phyloP scores from a whole-genome alignment of 1,140 invertebrate species.

The Meloidogyne hapla region DNA sequence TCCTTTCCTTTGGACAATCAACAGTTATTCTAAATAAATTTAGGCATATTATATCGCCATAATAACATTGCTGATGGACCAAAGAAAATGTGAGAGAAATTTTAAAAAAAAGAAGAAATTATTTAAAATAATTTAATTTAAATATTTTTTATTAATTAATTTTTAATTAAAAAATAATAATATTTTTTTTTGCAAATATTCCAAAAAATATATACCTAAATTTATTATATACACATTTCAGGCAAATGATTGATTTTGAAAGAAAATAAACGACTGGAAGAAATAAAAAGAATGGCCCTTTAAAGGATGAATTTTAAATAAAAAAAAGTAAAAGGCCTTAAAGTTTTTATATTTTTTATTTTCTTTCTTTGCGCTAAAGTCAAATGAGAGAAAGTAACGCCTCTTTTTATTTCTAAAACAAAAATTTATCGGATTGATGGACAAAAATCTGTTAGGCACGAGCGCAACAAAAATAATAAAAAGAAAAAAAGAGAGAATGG shows the following conservation, averaged over 20 bases:
- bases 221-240: too few species aligned
- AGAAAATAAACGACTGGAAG: background rate
- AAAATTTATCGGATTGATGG: too few species aligned
- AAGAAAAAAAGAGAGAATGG: too few species aligned
- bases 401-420: too few species aligned
- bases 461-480: too few species aligned
- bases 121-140: background rate
- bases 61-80: background rate
- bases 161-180: background rate
- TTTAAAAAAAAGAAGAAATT: background rate
- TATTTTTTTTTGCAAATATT: too few species aligned
- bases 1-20: background rate
- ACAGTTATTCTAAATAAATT: constrained; percentile 6
- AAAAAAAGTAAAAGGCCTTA: background rate
- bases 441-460: too few species aligned
- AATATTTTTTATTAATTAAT: background rate
- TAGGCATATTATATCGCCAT: background rate
- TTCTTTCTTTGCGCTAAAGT: too few species aligned
- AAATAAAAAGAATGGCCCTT: background rate
- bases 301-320: background rate
- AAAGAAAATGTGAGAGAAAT: background rate
- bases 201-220: too few species aligned
- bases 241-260: background rate
- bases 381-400: too few species aligned
- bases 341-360: background rate